Evolutionary conservation across 2,797 vertebrate genomes (phyloP).

Genomic region (Selene dorsalis): DNA sequence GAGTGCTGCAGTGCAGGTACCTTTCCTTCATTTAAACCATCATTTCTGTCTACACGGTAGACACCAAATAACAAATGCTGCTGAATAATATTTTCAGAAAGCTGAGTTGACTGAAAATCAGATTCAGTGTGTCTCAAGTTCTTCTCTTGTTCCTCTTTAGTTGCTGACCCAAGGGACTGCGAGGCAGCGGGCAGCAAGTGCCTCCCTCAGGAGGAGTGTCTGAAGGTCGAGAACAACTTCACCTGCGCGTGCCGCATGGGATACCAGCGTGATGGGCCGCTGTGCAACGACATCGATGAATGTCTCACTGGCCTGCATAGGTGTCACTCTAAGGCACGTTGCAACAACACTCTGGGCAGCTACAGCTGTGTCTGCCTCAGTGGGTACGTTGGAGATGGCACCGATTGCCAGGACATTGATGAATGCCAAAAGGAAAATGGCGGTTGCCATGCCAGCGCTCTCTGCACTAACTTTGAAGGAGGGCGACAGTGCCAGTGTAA

Average conservation of each 20-base stretch:
- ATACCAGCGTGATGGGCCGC: slow-evolving; percentile 80
- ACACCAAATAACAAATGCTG: background rate
- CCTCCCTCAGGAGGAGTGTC: slow-evolving; percentile 80
- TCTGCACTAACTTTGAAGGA: slow-evolving; percentile 84
- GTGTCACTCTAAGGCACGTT: slow-evolving; percentile 80
- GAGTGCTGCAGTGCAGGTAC: slow-evolving; percentile 75
- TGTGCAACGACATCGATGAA: slow-evolving; percentile 85
- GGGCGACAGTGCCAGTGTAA: slow-evolving; percentile 81
- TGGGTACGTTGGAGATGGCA: slow-evolving; percentile 85
- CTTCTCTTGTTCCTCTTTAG: slow-evolving; percentile 49
- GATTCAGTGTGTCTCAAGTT: background rate
- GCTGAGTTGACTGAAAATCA: background rate
- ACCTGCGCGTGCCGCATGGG: slow-evolving; percentile 82
- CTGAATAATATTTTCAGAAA: background rate
- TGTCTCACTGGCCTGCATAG: slow-evolving; percentile 76
- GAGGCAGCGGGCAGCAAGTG: slow-evolving; percentile 75
- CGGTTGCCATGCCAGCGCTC: slow-evolving; percentile 80
- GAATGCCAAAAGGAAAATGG: slow-evolving; percentile 85
- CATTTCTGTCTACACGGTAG: background rate
- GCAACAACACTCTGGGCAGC: slow-evolving; percentile 83
- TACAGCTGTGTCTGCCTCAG: slow-evolving; percentile 81
- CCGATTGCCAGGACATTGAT: slow-evolving; percentile 82
- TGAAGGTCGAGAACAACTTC: slow-evolving; percentile 69
- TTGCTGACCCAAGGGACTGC: slow-evolving; percentile 74
- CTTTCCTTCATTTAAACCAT: background rate